These are phyloP conservation scores for Sciurus vulgaris DNA, from an alignment of 2,797 vertebrate genomes.

Conservation along the genomic window DNA sequence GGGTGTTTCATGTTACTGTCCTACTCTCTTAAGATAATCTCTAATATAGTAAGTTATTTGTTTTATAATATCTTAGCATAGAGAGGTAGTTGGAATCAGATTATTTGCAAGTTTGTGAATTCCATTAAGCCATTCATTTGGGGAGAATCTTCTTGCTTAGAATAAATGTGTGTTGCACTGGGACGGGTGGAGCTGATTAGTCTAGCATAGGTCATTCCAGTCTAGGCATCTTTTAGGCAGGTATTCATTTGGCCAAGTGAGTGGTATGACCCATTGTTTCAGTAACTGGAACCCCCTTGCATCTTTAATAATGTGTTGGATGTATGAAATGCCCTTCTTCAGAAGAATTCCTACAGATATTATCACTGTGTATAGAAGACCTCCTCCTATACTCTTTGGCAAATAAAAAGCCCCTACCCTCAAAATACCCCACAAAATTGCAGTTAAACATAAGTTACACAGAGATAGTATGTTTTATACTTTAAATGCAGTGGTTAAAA, in stretches of 20 bases:
- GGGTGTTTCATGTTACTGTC: background rate
- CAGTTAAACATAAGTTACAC: background rate
- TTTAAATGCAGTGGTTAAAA: background rate
- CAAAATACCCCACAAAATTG: background rate
- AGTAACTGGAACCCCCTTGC: background rate
- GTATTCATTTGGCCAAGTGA: background rate
- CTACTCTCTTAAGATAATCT: background rate
- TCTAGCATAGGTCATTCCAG: background rate
- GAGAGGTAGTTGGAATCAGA: conserved; percentile 15
- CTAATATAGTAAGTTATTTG: background rate
- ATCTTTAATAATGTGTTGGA: conserved; percentile 8
- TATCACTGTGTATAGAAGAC: background rate
- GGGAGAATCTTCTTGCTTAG: background rate
- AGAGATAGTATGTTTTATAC: background rate
- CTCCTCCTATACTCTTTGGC: background rate
- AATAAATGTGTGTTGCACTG: background rate
- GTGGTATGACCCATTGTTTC: background rate
- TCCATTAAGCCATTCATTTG: background rate
- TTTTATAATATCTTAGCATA: background rate
- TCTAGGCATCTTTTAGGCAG: background rate
- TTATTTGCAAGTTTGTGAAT: background rate
- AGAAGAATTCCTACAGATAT: background rate
- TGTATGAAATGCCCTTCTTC: background rate
- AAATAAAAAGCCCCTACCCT: background rate
- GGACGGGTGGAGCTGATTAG: background rate